phyloP scores from a whole-genome alignment of 2,888 invertebrate species.

The Rhaphigaster nebulosa region DNA sequence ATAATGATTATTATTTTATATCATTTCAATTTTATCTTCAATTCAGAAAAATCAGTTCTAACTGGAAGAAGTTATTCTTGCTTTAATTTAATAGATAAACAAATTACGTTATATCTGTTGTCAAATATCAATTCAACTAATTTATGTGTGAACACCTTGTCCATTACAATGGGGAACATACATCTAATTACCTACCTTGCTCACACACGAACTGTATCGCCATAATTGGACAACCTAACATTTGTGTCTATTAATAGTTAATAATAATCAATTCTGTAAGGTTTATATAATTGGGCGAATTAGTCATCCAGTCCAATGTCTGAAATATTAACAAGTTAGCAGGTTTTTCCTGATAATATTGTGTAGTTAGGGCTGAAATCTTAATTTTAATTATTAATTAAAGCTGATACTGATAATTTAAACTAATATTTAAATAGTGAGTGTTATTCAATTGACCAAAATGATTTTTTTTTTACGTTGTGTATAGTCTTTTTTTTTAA shows the following conservation, averaged over 20 bases:
- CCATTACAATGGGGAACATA: background rate
- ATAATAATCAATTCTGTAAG: background rate
- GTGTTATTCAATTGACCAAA: no score
- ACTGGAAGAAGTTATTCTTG: background rate
- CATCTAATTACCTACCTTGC: background rate
- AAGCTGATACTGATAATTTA: no score
- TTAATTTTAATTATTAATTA: no score
- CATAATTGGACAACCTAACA: slow-evolving; percentile 3
- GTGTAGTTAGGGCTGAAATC: no score
- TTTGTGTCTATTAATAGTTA: background rate
- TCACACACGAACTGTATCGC: background rate
- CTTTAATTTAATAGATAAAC: background rate
- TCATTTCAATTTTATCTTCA: background rate
- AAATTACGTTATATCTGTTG: background rate
- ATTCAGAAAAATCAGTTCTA: background rate
- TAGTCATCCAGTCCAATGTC: no score
- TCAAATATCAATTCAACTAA: background rate
- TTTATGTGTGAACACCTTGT: background rate
- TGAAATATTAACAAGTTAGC: no score
- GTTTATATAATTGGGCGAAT: background rate
- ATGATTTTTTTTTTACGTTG: no score
- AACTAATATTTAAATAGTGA: no score
- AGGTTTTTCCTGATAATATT: no score
- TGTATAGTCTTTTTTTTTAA: no score
- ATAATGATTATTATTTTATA: background rate